These are phyloP conservation scores for Microtus pennsylvanicus DNA, from an alignment of 2,113 vertebrate genomes.

Conservation along the genomic window DNA sequence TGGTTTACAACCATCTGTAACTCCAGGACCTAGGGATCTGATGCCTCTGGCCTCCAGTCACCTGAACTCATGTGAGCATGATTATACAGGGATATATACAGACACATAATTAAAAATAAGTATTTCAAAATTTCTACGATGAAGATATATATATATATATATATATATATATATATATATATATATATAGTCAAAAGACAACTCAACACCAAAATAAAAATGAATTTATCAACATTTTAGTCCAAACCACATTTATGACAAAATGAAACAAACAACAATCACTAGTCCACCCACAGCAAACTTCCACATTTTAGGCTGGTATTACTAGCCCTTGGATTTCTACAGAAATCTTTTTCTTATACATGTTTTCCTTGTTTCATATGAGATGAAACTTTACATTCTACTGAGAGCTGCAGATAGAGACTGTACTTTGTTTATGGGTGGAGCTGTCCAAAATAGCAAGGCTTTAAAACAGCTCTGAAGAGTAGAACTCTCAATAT, in stretches of 20 bases:
- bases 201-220: neutral
- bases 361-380: neutral
- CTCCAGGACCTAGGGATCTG: neutral
- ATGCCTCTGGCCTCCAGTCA: neutral
- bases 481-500: neutral
- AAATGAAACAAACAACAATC: neutral
- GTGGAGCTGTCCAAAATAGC: neutral
- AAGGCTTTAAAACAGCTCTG: neutral
- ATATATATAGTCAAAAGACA: neutral
- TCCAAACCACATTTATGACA: neutral
- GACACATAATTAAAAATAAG: neutral
- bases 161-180: no score
- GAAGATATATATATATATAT: neutral
- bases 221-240: neutral
- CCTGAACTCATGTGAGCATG: neutral
- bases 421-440: no score
- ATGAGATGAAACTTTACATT: neutral
- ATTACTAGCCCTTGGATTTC: neutral
- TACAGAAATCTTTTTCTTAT: neutral
- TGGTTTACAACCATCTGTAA: neutral
- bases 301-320: neutral
- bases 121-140: neutral
- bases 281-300: neutral
- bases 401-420: neutral
- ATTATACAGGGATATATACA: neutral